Percentiles rank a stretch among this genome's conserved stretches.
Evolutionary conservation across 2,113 vertebrate species (phyloP).

Genomic region (Pterocles gutturalis): DNA sequence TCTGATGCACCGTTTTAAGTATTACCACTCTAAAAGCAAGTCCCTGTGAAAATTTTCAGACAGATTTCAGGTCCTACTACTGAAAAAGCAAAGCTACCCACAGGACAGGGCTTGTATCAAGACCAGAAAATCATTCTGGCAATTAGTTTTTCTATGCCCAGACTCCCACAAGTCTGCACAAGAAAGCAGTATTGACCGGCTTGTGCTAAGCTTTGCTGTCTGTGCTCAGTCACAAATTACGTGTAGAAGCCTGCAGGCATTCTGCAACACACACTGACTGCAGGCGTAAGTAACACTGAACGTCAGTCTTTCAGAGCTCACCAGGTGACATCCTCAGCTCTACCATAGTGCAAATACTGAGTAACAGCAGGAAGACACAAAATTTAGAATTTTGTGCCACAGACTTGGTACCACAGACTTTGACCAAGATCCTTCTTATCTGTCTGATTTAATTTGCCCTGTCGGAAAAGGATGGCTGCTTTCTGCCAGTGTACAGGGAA

Average conservation of each 20-base stretch:
- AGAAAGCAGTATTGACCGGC: not conserved
- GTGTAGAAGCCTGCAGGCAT: not conserved
- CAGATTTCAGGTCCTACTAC: not conserved
- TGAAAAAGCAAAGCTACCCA: not conserved
- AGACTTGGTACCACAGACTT: not conserved
- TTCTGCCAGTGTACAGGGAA: not conserved
- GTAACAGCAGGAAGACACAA: not conserved
- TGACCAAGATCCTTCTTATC: not conserved
- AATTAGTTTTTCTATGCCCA: not conserved
- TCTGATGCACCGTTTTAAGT: not conserved
- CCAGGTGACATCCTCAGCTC: not conserved
- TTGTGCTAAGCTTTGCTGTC: not conserved
- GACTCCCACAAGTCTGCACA: not conserved
- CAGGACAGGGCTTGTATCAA: not conserved
- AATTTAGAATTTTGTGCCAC: not conserved
- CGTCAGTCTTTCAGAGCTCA: not conserved
- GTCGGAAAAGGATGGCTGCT: not conserved
- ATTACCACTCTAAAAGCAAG: not conserved
- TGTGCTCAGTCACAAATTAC: fast-evolving
- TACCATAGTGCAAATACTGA: not conserved
- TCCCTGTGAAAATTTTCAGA: not conserved
- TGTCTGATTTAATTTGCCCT: not conserved
- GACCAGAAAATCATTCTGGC: not conserved
- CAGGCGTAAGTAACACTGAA: not conserved
- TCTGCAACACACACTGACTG: not conserved